Base-by-base conservation (phyloP, 2,888 invertebrate genomes). In the Pandemis heparana region DNA sequence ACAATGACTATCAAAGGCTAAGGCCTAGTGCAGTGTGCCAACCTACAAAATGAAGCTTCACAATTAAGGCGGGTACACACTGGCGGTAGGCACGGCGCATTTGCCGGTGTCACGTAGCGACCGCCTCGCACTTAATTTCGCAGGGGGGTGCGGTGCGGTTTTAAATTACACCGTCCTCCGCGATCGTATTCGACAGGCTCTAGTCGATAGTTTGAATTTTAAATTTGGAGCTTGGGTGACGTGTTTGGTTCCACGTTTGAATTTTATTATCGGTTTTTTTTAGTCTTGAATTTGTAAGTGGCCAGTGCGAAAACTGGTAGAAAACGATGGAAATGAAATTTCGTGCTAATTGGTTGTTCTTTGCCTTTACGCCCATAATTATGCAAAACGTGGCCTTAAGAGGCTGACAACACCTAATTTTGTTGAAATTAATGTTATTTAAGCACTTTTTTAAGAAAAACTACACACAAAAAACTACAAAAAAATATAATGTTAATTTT, bases 71-170 rank as follows among this genome's bases (percentile, higher is more conserved):
- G 86, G 83, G 88, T 85, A 89, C 87, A 90, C 89, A 89, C 87
- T 83, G 60, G 73, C 65, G 83, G 81, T 87, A 91, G 89, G 89
- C 87, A 87, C 86, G 83, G 85, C 87, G 87, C 92, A 92, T 93
- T 93, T 92, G 92, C 92, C 86, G 90, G 88, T 91, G 94, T 94
- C 94, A 92, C 93, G 91, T 89, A 84, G 84, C 89, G 84, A 86
- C 86, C 89, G 87, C 85, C 88, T 91, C 89, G 87, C 92, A 93
- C 93, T 93, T 93, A 92, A 93, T 94, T 92, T 92, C 87, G 87
- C 84, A 79, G 87, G 88, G 88, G 82, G 84, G 82, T 77, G 82
- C 77, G 81, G 81, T 91, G 93, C 85, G 92, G 93, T 92, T 92
- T 92, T 89, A 92, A 93, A 93, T 93, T 93, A 92, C 92, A 83